Percentiles rank a stretch among this genome's conserved stretches.
phyloP scores from a whole-genome alignment of 2,113 vertebrate species.

The Takifugu bimaculatus region DNA sequence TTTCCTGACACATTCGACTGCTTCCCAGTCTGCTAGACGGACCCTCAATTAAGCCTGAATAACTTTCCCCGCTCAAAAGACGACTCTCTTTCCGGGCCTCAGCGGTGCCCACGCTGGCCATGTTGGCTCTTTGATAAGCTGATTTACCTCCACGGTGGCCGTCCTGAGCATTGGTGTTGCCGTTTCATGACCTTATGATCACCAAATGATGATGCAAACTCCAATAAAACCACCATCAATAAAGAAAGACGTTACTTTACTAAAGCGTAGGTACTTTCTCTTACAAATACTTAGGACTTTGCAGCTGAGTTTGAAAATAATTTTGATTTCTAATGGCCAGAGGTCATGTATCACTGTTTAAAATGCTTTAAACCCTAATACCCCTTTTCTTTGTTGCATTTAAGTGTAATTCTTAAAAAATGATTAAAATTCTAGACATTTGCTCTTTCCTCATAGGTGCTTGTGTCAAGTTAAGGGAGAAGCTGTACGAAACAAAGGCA shows the following conservation, averaged over 20 bases:
- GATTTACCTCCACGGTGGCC: constrained; percentile 35
- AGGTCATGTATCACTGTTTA: not conserved
- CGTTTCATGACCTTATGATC: constrained; percentile 15
- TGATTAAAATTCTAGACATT: not conserved
- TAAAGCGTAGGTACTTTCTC: not conserved
- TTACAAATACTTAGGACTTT: not conserved
- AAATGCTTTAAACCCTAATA: no score
- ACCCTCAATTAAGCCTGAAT: constrained; percentile 70
- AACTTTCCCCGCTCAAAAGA: constrained; percentile 61
- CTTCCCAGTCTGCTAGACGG: constrained; percentile 63
- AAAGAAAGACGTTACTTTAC: constrained; percentile 6
- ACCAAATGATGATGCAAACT: constrained; percentile 10
- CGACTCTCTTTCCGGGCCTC: constrained; percentile 41
- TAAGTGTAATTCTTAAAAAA: not conserved
- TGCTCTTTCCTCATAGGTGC: not conserved
- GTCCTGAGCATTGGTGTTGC: constrained; percentile 17
- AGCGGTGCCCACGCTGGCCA: constrained; percentile 28
- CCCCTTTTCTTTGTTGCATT: not conserved
- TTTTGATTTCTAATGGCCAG: no score
- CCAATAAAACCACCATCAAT: constrained; percentile 3
- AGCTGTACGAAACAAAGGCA: not conserved
- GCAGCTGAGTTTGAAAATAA: not conserved
- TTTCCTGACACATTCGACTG: constrained; percentile 57
- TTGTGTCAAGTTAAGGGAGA: not conserved
- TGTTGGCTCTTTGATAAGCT: constrained; percentile 16